Base-by-base conservation (phyloP, 2,888 invertebrate genomes). In the Tubulanus polymorphus region DNA sequence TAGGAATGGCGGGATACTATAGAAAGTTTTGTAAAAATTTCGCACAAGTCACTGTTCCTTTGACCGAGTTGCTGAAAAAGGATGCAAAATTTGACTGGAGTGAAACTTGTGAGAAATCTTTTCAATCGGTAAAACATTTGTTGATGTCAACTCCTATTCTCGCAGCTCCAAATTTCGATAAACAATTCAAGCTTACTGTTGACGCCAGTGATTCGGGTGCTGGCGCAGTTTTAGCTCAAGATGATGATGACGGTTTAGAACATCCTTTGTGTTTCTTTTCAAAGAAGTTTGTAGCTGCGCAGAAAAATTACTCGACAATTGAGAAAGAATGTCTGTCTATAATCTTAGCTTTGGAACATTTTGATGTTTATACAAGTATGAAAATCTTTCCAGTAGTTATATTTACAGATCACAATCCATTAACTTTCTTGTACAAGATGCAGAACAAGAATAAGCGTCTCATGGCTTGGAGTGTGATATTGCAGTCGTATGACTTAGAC, bases 1-100 rank as follows among this genome's bases (percentile, higher is more conserved):
- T 64, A 32, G 62, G 58, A 5, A 32, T 60, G 20, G 61, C 53
- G 1, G 55, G 56, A 5, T 61, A 51, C 29, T 64, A 64, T 29
- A 18, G 55, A 29, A 55, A 23, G 6, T 41, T 41, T 23, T 8
- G 18, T 18, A 59, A 58, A 1, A 59, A 60, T 29, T 63, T 64
- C 30, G 27, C 60, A 5, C 45, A 37, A 8, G 49, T 64, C n/a
- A 57, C 62, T 2, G 29, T 41, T 1, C 59, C 61, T 2, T 37
- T 65, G 18, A 59, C 61, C 10, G 61, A 59, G 35, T 29, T 60
- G 27, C 48, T 53, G 5, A 41, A 15, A 23, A 41, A 41, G 41
- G 41, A 23, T 15, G 41, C 23, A 8, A 18, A 41, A 8, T 41
- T 41, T 41, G 41, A 41, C 18, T 54, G 54, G 49, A 23, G 29